phyloP scores from a whole-genome alignment of 2,888 invertebrate species.

The Stegophylla sp. region DNA sequence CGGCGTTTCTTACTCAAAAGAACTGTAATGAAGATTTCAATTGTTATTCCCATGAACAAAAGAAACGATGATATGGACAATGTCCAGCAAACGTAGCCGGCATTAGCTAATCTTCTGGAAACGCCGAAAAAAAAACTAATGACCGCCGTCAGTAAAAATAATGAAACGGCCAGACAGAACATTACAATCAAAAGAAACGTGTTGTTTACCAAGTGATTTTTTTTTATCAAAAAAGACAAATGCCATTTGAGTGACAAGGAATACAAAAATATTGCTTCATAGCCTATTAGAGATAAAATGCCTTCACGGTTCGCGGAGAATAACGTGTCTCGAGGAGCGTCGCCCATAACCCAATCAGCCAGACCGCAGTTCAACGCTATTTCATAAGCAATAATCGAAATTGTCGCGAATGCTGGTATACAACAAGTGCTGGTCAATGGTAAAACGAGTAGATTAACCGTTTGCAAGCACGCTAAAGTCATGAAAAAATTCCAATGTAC shows the following conservation, averaged over 20 bases:
- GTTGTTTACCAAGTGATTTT: conserved; percentile 33
- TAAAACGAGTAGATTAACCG: conserved; percentile 73
- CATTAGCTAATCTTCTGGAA: conserved; percentile 84
- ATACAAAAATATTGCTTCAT: conserved; percentile 81
- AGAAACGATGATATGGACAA: conserved; percentile 72
- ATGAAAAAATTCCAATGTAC: conserved; percentile 98
- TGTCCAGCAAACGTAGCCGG: conserved; percentile 81
- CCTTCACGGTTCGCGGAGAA: conserved; percentile 91
- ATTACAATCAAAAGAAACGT: conserved; percentile 53
- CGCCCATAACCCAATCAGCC: conserved; percentile 75
- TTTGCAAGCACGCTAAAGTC: conserved; percentile 83
- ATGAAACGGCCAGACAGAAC: conserved; percentile 64
- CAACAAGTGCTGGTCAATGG: conserved; percentile 68
- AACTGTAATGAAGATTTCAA: conserved; percentile 68
- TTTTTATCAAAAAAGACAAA: conserved; percentile 63
- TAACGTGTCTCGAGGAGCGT: conserved; percentile 69
- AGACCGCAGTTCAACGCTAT: conserved; percentile 70
- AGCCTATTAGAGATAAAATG: conserved; percentile 83
- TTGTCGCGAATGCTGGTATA: conserved; percentile 69
- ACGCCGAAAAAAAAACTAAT: conserved; percentile 67
- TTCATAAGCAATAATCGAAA: conserved; percentile 73
- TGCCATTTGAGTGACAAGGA: conserved; percentile 73
- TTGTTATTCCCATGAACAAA: conserved; percentile 68
- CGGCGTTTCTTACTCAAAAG: conserved; percentile 58
- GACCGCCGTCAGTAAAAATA: conserved; percentile 67